A percentile compares a stretch with the other conserved stretches of the same genome.
Evolutionary conservation across 2,113 vertebrate genomes (phyloP).

Genomic region (Crypturellus undulatus): DNA sequence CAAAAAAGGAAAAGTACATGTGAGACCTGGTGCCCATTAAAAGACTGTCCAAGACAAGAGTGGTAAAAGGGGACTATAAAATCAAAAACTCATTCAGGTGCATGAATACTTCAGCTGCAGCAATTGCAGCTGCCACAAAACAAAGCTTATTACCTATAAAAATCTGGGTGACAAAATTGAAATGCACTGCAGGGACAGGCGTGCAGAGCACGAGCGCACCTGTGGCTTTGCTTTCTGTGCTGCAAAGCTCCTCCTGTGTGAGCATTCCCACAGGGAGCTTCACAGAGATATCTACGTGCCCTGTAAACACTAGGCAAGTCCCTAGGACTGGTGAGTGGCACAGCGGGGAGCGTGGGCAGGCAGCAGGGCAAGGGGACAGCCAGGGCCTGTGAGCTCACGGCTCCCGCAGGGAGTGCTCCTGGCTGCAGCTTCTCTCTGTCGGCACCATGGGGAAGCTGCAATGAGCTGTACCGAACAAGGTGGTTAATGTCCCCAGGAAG

Average conservation of each 20-base stretch:
- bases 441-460: not conserved
- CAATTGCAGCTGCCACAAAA: not conserved
- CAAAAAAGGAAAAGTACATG: not conserved
- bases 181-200: accelerated
- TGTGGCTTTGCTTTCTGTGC: accelerated
- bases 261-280: not conserved
- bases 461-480: accelerated
- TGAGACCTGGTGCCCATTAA: not conserved
- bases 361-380: not conserved
- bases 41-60: not conserved
- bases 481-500: not conserved
- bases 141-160: accelerated
- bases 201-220: not conserved
- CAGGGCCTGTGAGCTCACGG: accelerated
- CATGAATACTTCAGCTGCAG: accelerated
- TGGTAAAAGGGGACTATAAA: not conserved
- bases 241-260: accelerated
- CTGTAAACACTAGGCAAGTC: accelerated
- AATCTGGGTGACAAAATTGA: not conserved
- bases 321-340: accelerated
- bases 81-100: accelerated
- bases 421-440: not conserved
- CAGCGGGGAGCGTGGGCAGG: accelerated
- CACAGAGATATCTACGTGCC: accelerated
- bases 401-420: accelerated